phyloP scores from a whole-genome alignment of 1,140 invertebrate species.

The Saccostrea cuccullata region DNA sequence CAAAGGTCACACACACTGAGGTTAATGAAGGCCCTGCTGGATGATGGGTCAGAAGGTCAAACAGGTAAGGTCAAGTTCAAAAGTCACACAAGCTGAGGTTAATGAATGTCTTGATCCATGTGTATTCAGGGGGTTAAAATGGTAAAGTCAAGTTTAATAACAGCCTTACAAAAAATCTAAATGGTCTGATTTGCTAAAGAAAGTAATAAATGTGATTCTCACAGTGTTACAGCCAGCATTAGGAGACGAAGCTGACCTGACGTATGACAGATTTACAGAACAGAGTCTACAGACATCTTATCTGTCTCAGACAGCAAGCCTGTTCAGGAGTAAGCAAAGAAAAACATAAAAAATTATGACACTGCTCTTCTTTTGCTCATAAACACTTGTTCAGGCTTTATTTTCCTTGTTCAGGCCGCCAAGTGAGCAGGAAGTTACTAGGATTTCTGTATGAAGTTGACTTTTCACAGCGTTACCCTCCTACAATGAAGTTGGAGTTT shows the following conservation, averaged over 20 bases:
- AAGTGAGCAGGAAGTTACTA: constrained; percentile 78
- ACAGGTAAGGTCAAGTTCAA: constrained; percentile 10
- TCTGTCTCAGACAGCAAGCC: constrained; percentile 41
- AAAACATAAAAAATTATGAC: too few relatives aligned
- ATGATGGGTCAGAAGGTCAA: constrained; percentile 66
- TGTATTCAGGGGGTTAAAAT: too few relatives aligned
- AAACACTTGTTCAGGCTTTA: not conserved
- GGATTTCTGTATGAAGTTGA: constrained; percentile 83
- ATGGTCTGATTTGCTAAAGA: too few relatives aligned
- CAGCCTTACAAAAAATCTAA: too few relatives aligned
- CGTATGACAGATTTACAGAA: constrained; percentile 52
- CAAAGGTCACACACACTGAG: constrained; percentile 82
- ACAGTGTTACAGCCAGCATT: constrained; percentile 24
- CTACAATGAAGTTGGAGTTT: constrained; percentile 83
- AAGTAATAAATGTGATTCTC: not conserved
- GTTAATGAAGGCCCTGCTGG: constrained; percentile 80
- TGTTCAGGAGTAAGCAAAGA: constrained; percentile 38
- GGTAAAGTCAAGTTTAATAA: too few relatives aligned
- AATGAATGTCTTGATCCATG: too few relatives aligned
- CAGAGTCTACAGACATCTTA: constrained; percentile 39
- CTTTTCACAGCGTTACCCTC: constrained; percentile 81
- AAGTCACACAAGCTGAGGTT: too few relatives aligned
- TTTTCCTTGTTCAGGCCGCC: constrained; percentile 64
- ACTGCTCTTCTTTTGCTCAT: too few relatives aligned
- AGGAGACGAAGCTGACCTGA: constrained; percentile 51